phyloP scores from a whole-genome alignment of 2,797 vertebrate genomes.

The Danio tinwini region DNA sequence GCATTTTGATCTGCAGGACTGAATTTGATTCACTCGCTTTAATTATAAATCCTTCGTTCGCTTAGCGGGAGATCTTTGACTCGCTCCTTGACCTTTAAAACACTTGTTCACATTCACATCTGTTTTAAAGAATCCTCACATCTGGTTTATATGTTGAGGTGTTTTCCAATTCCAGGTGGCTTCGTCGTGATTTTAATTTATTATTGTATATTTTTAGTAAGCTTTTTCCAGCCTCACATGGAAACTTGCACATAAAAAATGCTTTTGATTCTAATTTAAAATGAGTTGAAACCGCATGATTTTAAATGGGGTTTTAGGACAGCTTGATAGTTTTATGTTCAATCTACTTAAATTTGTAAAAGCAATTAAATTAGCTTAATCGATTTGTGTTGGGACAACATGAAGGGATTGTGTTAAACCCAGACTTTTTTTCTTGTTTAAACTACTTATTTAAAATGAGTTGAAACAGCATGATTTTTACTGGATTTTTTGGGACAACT shows the following conservation, averaged over 20 bases:
- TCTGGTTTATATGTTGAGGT: conserved; percentile 28
- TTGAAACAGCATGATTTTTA: too few relatives aligned
- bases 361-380: too few relatives aligned
- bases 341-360: too few relatives aligned
- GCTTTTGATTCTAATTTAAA: too few relatives aligned
- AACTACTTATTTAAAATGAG: too few relatives aligned
- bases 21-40: background rate
- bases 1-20: background rate
- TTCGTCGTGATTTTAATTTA: background rate
- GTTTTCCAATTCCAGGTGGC: conserved; percentile 17
- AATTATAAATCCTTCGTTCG: conserved; percentile 11
- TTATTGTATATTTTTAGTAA: background rate
- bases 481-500: too few relatives aligned
- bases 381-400: too few relatives aligned
- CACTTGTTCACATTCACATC: background rate
- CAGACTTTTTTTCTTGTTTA: background rate
- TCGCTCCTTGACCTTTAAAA: background rate
- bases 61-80: conserved; percentile 1
- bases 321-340: too few relatives aligned
- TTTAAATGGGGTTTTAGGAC: too few relatives aligned
- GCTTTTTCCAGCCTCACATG: background rate
- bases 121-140: conserved; percentile 1
- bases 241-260: background rate
- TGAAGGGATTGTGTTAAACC: too few relatives aligned
- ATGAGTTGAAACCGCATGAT: too few relatives aligned